Evolutionary conservation across 2,113 vertebrate species (phyloP).

Genomic region (Xiphorhynchus elegans): DNA sequence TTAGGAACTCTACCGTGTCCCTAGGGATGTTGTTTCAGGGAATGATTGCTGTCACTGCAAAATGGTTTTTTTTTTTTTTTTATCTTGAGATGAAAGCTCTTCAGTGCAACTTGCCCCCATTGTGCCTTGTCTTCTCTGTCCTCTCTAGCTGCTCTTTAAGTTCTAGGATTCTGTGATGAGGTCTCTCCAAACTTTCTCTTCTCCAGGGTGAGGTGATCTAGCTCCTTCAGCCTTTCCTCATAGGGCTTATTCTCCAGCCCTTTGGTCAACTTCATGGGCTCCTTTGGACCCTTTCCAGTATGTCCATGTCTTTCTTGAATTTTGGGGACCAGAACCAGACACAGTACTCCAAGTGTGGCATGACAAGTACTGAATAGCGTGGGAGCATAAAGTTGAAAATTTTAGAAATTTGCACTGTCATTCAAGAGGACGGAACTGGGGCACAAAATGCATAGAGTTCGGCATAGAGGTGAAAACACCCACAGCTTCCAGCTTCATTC

Average conservation of each 20-base stretch:
- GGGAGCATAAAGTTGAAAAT: not conserved
- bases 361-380: not conserved
- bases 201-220: not conserved
- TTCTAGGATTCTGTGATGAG: not conserved
- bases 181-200: not conserved
- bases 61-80: not conserved
- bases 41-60: not conserved
- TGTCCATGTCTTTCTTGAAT: not conserved
- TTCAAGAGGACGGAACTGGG: not conserved
- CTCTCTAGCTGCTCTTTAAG: not conserved
- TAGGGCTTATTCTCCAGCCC: not conserved
- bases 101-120: not conserved
- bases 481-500: not conserved
- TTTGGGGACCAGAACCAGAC: not conserved
- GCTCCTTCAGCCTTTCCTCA: not conserved
- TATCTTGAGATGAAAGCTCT: not conserved
- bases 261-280: not conserved
- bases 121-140: not conserved
- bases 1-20: not conserved
- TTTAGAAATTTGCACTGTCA: not conserved
- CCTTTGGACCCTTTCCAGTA: not conserved
- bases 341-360: not conserved
- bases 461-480: not conserved
- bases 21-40: not conserved
- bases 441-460: not conserved